phyloP scores from a whole-genome alignment of 2,113 vertebrate species.

The Struthio camelus region DNA sequence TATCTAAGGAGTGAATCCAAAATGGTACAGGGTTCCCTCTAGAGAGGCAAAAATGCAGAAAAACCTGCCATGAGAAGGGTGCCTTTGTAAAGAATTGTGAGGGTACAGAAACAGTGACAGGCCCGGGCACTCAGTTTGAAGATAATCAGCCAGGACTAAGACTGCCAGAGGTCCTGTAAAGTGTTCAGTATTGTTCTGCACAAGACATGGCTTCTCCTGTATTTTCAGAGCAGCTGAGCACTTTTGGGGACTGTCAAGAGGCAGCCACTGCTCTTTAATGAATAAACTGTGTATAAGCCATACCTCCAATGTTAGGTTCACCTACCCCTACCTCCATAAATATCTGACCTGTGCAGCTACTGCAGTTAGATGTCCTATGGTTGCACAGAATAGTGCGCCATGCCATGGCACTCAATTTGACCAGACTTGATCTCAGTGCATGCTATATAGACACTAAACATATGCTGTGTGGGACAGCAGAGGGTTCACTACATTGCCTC shows the following conservation, averaged over 20 bases:
- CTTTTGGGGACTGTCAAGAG: not conserved
- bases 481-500: not conserved
- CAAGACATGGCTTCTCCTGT: not conserved
- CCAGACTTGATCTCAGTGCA: not conserved
- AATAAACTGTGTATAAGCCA: not conserved
- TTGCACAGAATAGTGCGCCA: not conserved
- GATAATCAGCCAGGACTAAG: not conserved
- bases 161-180: not conserved
- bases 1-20: not conserved
- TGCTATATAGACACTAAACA: not conserved
- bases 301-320: not conserved
- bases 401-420: accelerated
- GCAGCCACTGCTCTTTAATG: not conserved
- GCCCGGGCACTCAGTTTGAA: not conserved
- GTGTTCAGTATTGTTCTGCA: not conserved
- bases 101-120: accelerated
- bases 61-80: not conserved
- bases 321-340: accelerated
- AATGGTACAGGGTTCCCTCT: not conserved
- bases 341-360: accelerated
- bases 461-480: not conserved
- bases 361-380: not conserved
- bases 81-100: not conserved
- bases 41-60: not conserved
- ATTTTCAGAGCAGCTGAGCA: not conserved